Evolutionary conservation across 2,797 vertebrate species (phyloP).

Genomic region (Monodelphis domestica): DNA sequence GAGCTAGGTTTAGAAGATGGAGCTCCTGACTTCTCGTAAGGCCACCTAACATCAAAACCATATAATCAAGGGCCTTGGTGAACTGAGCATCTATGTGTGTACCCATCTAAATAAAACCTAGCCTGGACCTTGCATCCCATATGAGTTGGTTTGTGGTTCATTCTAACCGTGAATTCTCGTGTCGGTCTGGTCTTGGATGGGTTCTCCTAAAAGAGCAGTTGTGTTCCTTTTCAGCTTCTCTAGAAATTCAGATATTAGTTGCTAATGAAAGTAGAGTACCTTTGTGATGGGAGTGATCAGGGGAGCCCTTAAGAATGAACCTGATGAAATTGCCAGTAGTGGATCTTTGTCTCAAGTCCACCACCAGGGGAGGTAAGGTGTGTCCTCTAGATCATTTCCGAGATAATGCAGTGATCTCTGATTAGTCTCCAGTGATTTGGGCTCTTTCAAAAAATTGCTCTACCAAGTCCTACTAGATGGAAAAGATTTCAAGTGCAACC

Average conservation of each 20-base stretch:
- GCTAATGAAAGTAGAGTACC: conserved; percentile 28
- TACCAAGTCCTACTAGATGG: background rate
- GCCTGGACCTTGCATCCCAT: conserved; percentile 48
- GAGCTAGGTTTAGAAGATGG: conserved; percentile 17
- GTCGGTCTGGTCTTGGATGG: conserved; percentile 48
- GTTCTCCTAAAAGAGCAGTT: conserved; percentile 40
- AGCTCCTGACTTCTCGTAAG: conserved; percentile 53
- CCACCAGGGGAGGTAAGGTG: background rate
- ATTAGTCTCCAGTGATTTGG: background rate
- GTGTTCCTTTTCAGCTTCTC: background rate
- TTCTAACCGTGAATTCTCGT: conserved; percentile 42
- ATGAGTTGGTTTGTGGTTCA: conserved; percentile 72
- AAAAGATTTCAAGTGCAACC: background rate
- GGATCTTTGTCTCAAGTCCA: background rate
- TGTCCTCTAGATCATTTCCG: background rate
- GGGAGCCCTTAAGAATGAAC: background rate
- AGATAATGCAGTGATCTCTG: background rate
- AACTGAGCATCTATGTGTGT: conserved; percentile 68
- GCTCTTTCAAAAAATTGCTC: background rate
- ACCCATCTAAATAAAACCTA: conserved; percentile 67
- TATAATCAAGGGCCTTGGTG: conserved; percentile 64
- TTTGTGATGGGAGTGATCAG: background rate
- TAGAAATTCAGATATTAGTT: background rate
- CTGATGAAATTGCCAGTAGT: background rate
- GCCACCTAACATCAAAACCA: conserved; percentile 6